Conservation (phyloP, 2,113 vertebrate species). For the Ploceus nigricollis region DNA sequence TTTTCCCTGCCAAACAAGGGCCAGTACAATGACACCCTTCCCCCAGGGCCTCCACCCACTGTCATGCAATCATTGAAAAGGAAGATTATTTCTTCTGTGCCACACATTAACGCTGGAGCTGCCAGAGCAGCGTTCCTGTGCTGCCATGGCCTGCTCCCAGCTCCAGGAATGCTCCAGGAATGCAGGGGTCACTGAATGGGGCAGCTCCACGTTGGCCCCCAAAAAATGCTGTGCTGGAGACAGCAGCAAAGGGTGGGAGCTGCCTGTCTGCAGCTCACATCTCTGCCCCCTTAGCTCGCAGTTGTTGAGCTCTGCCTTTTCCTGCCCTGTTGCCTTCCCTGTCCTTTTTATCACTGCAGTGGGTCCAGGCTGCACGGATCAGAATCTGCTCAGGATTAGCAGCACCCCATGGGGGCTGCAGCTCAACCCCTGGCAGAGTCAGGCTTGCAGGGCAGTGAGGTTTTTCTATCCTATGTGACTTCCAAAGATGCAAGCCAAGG, state of each 20-base stretch:
- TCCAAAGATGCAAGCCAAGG: not conserved
- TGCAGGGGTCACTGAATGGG: not conserved
- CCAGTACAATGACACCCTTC: not conserved
- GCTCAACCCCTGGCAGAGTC: not conserved
- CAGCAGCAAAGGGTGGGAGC: not conserved
- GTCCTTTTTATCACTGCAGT: conserved; percentile 13
- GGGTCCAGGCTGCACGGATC: not conserved
- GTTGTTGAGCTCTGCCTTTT: not conserved
- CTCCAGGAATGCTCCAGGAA: accelerated
- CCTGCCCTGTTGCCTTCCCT: not conserved
- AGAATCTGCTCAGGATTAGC: conserved; percentile 26
- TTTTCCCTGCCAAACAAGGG: not conserved
- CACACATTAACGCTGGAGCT: not conserved
- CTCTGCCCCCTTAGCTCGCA: not conserved
- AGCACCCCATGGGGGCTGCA: not conserved
- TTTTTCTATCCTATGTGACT: not conserved
- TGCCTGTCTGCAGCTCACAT: not conserved
- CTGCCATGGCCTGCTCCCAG: not conserved
- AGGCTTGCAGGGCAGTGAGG: not conserved
- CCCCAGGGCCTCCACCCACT: not conserved
- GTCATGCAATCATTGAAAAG: not conserved
- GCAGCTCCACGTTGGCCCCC: accelerated
- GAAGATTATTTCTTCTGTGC: not conserved
- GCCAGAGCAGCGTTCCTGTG: accelerated
- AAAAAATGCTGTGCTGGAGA: not conserved